Conservation (phyloP, 2,888 invertebrate genomes). For the Phragmatobia fuliginosa region DNA sequence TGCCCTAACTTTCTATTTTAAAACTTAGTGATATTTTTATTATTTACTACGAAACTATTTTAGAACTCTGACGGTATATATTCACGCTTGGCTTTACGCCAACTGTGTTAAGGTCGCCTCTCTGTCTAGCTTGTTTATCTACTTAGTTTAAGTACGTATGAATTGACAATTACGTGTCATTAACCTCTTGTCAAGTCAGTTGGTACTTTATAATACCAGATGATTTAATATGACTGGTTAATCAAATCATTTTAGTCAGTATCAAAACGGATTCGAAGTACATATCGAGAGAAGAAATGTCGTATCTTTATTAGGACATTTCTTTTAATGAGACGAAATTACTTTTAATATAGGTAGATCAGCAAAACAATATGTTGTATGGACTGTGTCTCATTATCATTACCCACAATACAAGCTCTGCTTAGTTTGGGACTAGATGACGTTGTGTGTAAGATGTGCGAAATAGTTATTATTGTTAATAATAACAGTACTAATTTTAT, state of each 20-base stretch:
- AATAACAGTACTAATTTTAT: too few relatives aligned
- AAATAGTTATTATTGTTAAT: too few relatives aligned
- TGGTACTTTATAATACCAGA: background rate
- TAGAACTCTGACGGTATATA: background rate
- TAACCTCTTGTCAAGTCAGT: slow-evolving; percentile 6
- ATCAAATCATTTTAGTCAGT: background rate
- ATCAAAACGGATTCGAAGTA: too few relatives aligned
- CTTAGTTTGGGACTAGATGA: too few relatives aligned
- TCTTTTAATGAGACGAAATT: too few relatives aligned
- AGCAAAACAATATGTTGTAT: too few relatives aligned
- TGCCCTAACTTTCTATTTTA: background rate
- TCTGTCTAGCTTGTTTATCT: slow-evolving; percentile 7
- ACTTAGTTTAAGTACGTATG: background rate
- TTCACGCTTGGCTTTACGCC: slow-evolving; percentile 1
- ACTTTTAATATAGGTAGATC: too few relatives aligned
- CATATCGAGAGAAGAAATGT: too few relatives aligned
- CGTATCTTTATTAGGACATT: too few relatives aligned
- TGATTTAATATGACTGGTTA: background rate
- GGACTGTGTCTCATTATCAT: too few relatives aligned
- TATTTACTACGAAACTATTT: slow-evolving; percentile 7
- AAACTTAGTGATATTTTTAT: background rate
- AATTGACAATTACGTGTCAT: background rate
- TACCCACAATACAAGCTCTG: too few relatives aligned
- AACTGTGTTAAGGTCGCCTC: slow-evolving; percentile 12
- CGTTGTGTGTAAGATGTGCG: too few relatives aligned